Percentiles rank a stretch among this genome's conserved stretches.
Evolutionary conservation across 1,140 invertebrate genomes (phyloP).

Genomic region (Drosophila kepulauana): DNA sequence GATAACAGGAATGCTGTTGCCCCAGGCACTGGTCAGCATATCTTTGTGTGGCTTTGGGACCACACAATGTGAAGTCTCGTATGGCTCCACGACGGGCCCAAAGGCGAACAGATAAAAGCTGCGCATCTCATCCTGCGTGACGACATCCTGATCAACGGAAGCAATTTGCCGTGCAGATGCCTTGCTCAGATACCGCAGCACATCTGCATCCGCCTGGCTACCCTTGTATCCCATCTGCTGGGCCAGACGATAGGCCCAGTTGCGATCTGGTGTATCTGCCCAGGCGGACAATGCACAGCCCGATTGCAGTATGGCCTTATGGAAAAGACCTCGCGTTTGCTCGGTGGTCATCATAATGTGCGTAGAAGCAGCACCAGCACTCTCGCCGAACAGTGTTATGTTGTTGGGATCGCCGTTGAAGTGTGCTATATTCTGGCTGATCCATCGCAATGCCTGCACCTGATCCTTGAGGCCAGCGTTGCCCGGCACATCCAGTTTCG

Average conservation of each 20-base stretch:
- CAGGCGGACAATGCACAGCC: slow-evolving; percentile 85
- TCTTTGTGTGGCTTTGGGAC: slow-evolving; percentile 62
- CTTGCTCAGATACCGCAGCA: slow-evolving; percentile 54
- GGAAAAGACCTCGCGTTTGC: slow-evolving; percentile 84
- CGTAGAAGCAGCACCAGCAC: slow-evolving; percentile 85
- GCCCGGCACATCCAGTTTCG: slow-evolving; percentile 73
- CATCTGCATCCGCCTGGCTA: slow-evolving; percentile 58
- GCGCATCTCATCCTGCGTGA: slow-evolving; percentile 56
- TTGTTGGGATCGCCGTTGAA: slow-evolving; percentile 86
- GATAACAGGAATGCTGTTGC: slow-evolving; percentile 85
- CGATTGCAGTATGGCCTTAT: slow-evolving; percentile 86
- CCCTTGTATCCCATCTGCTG: slow-evolving; percentile 70
- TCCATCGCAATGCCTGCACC: slow-evolving; percentile 86
- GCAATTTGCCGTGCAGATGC: slow-evolving; percentile 86
- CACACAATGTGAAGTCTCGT: slow-evolving; percentile 63
- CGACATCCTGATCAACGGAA: slow-evolving; percentile 64
- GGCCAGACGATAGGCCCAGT: slow-evolving; percentile 64
- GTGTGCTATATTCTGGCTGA: slow-evolving; percentile 88
- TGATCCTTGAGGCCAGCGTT: slow-evolving; percentile 85
- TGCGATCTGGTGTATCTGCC: slow-evolving; percentile 59
- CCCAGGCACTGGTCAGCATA: slow-evolving; percentile 63
- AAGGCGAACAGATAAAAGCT: slow-evolving; percentile 61
- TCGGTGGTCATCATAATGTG: slow-evolving; percentile 87
- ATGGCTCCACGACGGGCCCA: slow-evolving; percentile 74
- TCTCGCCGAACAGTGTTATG: slow-evolving; percentile 85